Base-by-base conservation (phyloP, 2,888 invertebrate species). In the Drosophila tripunctata region DNA sequence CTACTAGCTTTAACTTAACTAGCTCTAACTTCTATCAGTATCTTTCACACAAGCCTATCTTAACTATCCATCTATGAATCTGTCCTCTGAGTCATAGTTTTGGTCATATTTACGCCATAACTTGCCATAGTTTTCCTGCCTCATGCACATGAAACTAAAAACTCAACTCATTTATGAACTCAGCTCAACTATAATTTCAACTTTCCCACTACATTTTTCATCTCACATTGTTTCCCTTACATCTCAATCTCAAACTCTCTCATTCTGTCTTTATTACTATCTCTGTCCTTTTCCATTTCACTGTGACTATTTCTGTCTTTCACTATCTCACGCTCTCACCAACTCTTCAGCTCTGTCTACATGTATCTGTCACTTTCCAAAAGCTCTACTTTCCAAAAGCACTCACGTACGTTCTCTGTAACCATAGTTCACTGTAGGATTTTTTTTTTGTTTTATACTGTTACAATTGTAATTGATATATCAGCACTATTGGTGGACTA, bases 121-220 rank as follows among this genome's bases (percentile, higher is more conserved):
- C 90, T 90, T 90, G 90, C 90, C 90, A 90, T 90, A 90, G 90
- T 78, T 83, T 74, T 81, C 64, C 60, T 74, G 68, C 65, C 64
- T 67, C 45, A 65, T 60, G 65, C 72, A 70, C 71, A 70, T 68
- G 70, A 77, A 85, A 82, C 84, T 88, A 74, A 70, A 84, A 70
- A 84, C 81, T 83, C 74, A 70, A 84, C 67, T 81, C 57, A 76
- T 48, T 36, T 61, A 22, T 83, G 76, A 70, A 82, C 67, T 81
- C 57, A 76, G 44, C 43, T 54, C 15, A 45, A 43, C 62, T 64
- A 35, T 44, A 55, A 57, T 71, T 74, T 75, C 47, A 64, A 68
- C 63, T 70, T 52, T 60, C 48, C 76, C 75, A 43, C 64, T 68
- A 63, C 67, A 70, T 65, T 60, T 63, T 40, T 43, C 41, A 27